These are phyloP conservation scores for Phoxinus phoxinus DNA, from an alignment of 2,113 vertebrate species.

Conservation along the genomic window DNA sequence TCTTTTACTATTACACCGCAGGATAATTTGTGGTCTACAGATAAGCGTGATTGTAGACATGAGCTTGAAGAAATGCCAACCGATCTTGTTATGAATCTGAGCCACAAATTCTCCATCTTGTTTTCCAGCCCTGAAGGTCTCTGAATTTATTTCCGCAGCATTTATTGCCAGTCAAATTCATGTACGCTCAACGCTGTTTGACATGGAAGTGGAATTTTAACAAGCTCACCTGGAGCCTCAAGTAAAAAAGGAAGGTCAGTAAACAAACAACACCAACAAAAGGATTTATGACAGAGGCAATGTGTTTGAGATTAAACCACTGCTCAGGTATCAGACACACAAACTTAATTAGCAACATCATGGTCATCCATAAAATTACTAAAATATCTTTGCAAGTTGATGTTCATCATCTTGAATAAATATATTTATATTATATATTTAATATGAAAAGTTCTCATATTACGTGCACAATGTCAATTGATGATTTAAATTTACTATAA, in stretches of 20 bases:
- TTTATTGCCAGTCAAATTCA: slow-evolving; percentile 17
- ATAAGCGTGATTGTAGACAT: neutral
- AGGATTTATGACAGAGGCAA: neutral
- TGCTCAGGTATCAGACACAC: neutral
- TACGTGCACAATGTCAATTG: neutral
- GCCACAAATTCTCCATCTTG: neutral
- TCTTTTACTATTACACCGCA: neutral
- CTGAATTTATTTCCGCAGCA: slow-evolving; percentile 6
- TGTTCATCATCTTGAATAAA: neutral
- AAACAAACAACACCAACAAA: no score
- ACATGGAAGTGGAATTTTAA: slow-evolving; percentile 16
- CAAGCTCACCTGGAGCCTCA: neutral
- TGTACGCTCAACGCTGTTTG: neutral
- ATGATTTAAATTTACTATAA: neutral
- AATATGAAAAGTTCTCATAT: neutral
- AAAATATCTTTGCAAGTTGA: neutral
- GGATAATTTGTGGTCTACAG: neutral
- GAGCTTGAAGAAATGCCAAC: slow-evolving; percentile 18
- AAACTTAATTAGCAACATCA: neutral
- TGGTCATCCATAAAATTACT: neutral
- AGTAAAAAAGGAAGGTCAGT: slow-evolving; percentile 1
- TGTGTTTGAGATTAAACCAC: neutral
- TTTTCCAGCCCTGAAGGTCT: slow-evolving; percentile 13
- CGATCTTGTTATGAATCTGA: neutral
- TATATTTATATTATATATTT: neutral